These are phyloP conservation scores for Bellardia bayeri DNA, from an alignment of 2,888 invertebrate genomes.

Conservation along the genomic window DNA sequence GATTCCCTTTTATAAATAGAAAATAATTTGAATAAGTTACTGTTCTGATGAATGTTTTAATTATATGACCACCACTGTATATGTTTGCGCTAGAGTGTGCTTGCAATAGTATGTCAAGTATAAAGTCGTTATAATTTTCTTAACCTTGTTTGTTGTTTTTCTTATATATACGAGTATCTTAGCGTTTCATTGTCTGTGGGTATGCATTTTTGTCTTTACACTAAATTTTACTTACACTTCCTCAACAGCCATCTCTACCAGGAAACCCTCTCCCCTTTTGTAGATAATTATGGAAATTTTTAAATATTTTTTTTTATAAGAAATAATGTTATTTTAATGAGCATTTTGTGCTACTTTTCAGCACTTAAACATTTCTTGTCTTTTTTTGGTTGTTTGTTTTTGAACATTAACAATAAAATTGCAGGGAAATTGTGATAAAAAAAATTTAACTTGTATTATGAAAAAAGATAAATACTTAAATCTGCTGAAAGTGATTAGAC, in stretches of 20 bases:
- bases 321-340: constrained; percentile 74
- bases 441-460: background rate
- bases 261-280: background rate
- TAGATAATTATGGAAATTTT: constrained; percentile 57
- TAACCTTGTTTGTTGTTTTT: constrained; percentile 48
- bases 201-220: constrained; percentile 34
- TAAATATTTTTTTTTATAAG: constrained; percentile 41
- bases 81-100: constrained; percentile 6
- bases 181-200: background rate
- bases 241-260: background rate
- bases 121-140: constrained; percentile 60
- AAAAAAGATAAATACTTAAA: constrained; percentile 14
- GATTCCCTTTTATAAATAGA: too few species aligned
- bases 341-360: constrained; percentile 66
- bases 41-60: too few species aligned
- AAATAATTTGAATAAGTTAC: too few species aligned
- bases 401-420: constrained; percentile 22
- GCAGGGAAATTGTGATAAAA: constrained; percentile 16
- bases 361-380: constrained; percentile 32
- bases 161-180: background rate
- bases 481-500: background rate
- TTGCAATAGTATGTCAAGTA: constrained; percentile 65
- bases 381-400: background rate
- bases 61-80: background rate
- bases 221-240: constrained; percentile 57